Percentiles rank a stretch among this genome's conserved stretches.
Conservation (phyloP, 30 jellyfish, hydroid and myxozoan species). For the Aurelia coerulea region DNA sequence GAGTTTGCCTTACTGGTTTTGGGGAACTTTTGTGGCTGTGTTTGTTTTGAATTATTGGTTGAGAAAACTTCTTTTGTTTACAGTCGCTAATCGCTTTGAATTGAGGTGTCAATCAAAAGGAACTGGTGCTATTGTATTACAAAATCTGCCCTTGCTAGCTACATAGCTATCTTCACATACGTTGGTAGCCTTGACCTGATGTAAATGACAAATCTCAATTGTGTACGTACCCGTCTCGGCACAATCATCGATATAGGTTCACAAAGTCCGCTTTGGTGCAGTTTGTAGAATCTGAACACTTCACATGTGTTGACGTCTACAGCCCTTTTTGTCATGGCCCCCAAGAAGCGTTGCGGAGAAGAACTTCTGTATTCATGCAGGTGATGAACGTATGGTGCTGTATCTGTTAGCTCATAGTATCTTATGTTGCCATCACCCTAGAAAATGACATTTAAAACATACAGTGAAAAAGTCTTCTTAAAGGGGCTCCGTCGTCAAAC, state of each 20-base stretch:
- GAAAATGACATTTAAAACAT: not conserved
- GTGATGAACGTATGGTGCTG: constrained; percentile 63
- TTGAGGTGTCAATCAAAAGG: too few relatives aligned
- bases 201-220: not conserved
- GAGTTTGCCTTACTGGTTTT: too few relatives aligned
- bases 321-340: constrained; percentile 84
- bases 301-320: constrained; percentile 77
- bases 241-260: constrained; percentile 96
- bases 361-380: constrained; percentile 79
- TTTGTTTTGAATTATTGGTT: too few relatives aligned
- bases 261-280: constrained; percentile 67
- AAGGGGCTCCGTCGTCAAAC: too few relatives aligned
- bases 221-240: constrained; percentile 81
- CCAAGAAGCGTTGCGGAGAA: constrained; percentile 87
- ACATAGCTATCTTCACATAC: too few relatives aligned
- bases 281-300: constrained; percentile 79
- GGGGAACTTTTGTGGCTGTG: too few relatives aligned
- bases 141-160: too few relatives aligned
- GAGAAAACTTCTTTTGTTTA: too few relatives aligned
- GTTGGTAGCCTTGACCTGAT: too few relatives aligned
- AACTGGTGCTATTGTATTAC: too few relatives aligned
- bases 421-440: constrained; percentile 95
- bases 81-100: too few relatives aligned
- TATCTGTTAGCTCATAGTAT: constrained; percentile 73
- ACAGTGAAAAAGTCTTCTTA: too few relatives aligned